Evolutionary conservation across 2,113 vertebrate species (phyloP).

Genomic region (Gasterosteus aculeatus): DNA sequence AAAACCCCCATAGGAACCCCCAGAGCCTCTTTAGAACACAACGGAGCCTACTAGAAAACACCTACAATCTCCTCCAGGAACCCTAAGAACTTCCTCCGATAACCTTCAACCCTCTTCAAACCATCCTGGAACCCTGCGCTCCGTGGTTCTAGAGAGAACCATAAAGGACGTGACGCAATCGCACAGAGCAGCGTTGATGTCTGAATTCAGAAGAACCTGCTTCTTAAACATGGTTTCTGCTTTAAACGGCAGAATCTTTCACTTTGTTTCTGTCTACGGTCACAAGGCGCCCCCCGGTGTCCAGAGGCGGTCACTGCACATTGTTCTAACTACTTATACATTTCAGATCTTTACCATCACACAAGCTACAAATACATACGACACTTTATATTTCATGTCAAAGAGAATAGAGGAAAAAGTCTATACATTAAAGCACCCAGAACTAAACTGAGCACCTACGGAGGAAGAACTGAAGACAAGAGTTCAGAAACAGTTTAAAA

Average conservation of each 20-base stretch:
- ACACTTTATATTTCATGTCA: too few relatives aligned
- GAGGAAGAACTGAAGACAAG: too few relatives aligned
- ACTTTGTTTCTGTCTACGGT: slow-evolving; percentile 30
- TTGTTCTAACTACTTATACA: too few relatives aligned
- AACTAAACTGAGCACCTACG: too few relatives aligned
- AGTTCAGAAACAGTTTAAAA: too few relatives aligned
- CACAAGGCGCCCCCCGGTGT: slow-evolving; percentile 25
- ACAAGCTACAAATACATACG: too few relatives aligned
- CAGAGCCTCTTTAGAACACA: not conserved
- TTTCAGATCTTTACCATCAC: too few relatives aligned
- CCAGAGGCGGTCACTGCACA: not conserved
- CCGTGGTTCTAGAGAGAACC: not conserved
- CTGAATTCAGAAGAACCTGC: not conserved
- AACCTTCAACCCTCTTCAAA: too few relatives aligned
- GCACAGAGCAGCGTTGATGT: not conserved
- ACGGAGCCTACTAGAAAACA: not conserved
- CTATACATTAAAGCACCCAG: too few relatives aligned
- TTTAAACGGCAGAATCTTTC: slow-evolving; percentile 13
- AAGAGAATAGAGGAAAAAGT: too few relatives aligned
- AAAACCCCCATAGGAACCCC: not conserved
- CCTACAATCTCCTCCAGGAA: not conserved
- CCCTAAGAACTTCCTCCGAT: not conserved
- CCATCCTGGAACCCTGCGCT: not conserved
- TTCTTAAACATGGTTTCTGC: not conserved
- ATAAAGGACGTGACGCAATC: not conserved